Percentiles rank a stretch among this genome's conserved stretches.
These are phyloP conservation scores for Acleris sparsana DNA, from an alignment of 2,888 invertebrate species.

Conservation along the genomic window DNA sequence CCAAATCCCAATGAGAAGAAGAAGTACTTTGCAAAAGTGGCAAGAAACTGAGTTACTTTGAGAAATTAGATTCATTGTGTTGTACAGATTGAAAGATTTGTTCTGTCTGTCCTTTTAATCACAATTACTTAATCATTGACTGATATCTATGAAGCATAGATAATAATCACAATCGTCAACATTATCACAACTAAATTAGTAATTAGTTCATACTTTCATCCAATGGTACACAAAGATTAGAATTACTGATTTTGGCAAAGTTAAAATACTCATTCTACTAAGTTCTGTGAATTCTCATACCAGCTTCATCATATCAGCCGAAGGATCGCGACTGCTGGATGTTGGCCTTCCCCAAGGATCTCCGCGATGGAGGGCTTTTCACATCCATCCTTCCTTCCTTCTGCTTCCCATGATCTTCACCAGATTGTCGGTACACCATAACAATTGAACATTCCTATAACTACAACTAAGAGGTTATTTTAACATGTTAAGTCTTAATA, in stretches of 20 bases:
- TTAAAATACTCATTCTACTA: background rate
- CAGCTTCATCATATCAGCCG: no score
- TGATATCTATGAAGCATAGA: conserved; percentile 17
- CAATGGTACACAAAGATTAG: background rate
- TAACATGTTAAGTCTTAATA: no score
- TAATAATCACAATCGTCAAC: conserved; percentile 10
- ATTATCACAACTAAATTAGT: conserved; percentile 19
- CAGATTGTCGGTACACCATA: no score
- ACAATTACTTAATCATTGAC: conserved; percentile 7
- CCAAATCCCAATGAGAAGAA: conserved; percentile 91
- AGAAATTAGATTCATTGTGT: background rate
- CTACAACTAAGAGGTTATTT: no score
- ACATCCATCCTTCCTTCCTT: no score
- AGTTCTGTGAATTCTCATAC: background rate
- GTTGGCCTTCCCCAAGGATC: no score
- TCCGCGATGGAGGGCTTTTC: no score
- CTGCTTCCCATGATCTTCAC: no score
- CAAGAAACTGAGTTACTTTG: conserved; percentile 65
- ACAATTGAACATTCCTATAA: no score
- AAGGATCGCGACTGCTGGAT: no score
- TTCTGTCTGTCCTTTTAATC: conserved; percentile 4
- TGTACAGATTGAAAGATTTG: background rate
- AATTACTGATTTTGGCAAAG: background rate
- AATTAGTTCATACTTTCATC: no score
- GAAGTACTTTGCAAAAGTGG: conserved; percentile 89